Conservation (phyloP, 2,113 vertebrate species). For the mouse (Mus musculus) region DNA sequence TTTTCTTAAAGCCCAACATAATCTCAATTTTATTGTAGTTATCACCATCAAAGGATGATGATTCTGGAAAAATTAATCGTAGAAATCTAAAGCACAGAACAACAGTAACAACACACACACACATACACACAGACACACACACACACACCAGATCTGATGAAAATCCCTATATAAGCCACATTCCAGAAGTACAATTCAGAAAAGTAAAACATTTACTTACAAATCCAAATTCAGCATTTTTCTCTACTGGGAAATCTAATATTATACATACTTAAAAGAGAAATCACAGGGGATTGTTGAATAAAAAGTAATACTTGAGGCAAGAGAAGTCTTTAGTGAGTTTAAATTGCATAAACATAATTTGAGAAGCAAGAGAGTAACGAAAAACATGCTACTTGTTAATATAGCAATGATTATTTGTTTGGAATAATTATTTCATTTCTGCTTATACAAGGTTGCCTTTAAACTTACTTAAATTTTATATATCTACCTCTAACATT, state of each 20-base stretch:
- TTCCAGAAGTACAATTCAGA: slow-evolving; percentile 36
- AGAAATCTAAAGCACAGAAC: slow-evolving; percentile 52
- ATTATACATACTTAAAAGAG: not conserved
- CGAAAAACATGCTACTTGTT: not conserved
- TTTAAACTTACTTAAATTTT: slow-evolving; percentile 26
- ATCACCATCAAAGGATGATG: slow-evolving; percentile 48
- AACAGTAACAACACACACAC: too few relatives aligned
- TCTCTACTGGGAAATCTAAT: slow-evolving; percentile 2
- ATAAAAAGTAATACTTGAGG: not conserved
- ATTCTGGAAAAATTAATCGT: slow-evolving; percentile 48
- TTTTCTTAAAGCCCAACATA: slow-evolving; percentile 56
- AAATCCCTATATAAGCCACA: slow-evolving; percentile 31
- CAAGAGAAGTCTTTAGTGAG: not conserved
- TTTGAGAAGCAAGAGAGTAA: not conserved
- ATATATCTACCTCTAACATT: not conserved
- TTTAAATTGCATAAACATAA: slow-evolving; percentile 37
- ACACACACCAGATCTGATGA: not conserved
- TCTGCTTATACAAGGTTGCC: not conserved
- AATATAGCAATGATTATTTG: not conserved
- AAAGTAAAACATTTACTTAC: slow-evolving; percentile 37
- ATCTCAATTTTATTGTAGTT: slow-evolving; percentile 57
- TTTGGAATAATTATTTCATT: not conserved
- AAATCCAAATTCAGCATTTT: not conserved
- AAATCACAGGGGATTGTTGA: not conserved
- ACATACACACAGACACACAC: too few relatives aligned